These are phyloP conservation scores for Pelecanus crispus DNA, from an alignment of 2,113 vertebrate species.

Conservation along the genomic window DNA sequence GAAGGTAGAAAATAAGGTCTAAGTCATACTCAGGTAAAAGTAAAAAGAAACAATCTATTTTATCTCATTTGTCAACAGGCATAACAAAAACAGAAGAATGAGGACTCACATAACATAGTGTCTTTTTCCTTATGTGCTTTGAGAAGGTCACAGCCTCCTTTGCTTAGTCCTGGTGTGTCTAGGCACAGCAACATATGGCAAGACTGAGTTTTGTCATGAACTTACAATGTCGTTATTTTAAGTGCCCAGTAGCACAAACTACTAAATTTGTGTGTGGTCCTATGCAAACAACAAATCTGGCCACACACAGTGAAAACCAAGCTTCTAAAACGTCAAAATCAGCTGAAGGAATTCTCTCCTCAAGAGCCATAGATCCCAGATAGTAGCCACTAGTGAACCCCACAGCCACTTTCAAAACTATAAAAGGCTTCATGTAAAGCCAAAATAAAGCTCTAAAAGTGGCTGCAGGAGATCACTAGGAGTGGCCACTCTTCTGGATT, in stretches of 20 bases:
- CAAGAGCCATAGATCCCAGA: conserved; percentile 52
- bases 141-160: background rate
- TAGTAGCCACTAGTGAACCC: conserved; percentile 50
- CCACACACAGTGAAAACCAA: conserved; percentile 51
- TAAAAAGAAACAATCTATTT: background rate
- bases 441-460: conserved; percentile 54
- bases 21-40: background rate
- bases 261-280: conserved; percentile 55
- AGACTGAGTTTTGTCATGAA: background rate
- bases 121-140: background rate
- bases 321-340: conserved; percentile 50
- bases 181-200: background rate
- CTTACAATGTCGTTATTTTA: conserved; percentile 13
- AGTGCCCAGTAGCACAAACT: conserved; percentile 46
- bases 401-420: conserved; percentile 50
- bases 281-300: conserved; percentile 47
- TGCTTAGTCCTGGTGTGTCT: background rate
- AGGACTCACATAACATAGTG: background rate
- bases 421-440: conserved; percentile 48
- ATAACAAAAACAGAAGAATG: background rate
- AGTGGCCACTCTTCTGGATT: conserved; percentile 46
- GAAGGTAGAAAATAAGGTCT: background rate
- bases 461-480: conserved; percentile 55
- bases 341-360: conserved; percentile 47
- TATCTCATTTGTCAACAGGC: background rate